phyloP scores from a whole-genome alignment of 2,888 invertebrate species.

The Oscheius myriophilus region DNA sequence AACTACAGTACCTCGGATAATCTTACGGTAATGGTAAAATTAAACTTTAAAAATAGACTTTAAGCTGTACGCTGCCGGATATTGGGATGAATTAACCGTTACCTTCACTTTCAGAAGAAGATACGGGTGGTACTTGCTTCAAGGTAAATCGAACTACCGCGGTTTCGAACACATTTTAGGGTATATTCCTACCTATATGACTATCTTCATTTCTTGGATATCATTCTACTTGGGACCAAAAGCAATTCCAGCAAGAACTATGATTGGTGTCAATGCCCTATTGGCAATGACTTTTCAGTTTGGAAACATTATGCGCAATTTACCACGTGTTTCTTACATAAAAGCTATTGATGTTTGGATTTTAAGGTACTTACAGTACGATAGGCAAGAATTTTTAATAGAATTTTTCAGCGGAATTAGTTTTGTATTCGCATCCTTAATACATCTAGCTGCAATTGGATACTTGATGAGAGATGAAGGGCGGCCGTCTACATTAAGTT shows the following conservation, averaged over 20 bases:
- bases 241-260: constrained; percentile 68
- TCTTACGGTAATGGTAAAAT: constrained; percentile 39
- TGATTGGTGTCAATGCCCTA: constrained; percentile 69
- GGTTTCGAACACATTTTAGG: constrained; percentile 33
- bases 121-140: constrained; percentile 70
- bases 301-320: constrained; percentile 68
- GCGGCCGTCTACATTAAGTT: constrained; percentile 19
- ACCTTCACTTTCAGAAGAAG: constrained; percentile 66
- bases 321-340: constrained; percentile 68
- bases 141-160: constrained; percentile 46
- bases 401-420: constrained; percentile 66
- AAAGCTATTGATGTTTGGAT: constrained; percentile 68
- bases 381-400: too few species aligned
- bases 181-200: constrained; percentile 70
- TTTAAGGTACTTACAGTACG: too few species aligned
- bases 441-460: constrained; percentile 69
- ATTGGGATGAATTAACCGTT: constrained; percentile 70
- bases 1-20: constrained; percentile 55
- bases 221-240: constrained; percentile 68
- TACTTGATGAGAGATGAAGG: constrained; percentile 64
- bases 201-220: constrained; percentile 70
- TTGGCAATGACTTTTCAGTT: constrained; percentile 71
- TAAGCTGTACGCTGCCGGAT: constrained; percentile 68
- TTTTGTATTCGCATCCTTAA: constrained; percentile 67
- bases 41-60: not conserved